Evolutionary conservation across 1,140 invertebrate species (phyloP).

Genomic region (Drosophila bocqueti): DNA sequence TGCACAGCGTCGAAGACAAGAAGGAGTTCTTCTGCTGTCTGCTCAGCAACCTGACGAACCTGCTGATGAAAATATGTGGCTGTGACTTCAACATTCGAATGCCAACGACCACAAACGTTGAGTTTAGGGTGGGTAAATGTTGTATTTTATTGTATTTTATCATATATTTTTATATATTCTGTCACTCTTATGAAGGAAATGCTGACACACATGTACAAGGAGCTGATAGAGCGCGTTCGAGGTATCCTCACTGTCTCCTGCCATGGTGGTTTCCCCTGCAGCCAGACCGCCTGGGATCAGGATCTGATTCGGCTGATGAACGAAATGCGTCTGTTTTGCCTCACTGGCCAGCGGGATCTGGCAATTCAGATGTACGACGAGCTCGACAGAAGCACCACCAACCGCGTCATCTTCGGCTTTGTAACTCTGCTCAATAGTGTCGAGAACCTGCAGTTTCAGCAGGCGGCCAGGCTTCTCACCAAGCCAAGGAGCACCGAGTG

Average conservation of each 20-base stretch:
- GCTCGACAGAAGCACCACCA: constrained; percentile 19
- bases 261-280: constrained; percentile 19
- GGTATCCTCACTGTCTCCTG: constrained; percentile 20
- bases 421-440: constrained; percentile 53
- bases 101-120: constrained; percentile 60
- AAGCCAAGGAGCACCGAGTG: constrained; percentile 21
- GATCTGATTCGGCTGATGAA: constrained; percentile 27
- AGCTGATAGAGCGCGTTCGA: constrained; percentile 60
- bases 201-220: constrained; percentile 69
- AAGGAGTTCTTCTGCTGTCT: constrained; percentile 61
- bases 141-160: too few species aligned
- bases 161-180: too few species aligned
- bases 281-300: constrained; percentile 1
- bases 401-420: constrained; percentile 38
- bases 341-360: constrained; percentile 34
- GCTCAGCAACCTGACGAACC: constrained; percentile 52
- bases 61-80: constrained; percentile 63
- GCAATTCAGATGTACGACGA: constrained; percentile 56
- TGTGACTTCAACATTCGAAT: constrained; percentile 66
- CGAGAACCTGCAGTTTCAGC: constrained; percentile 45
- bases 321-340: constrained; percentile 44
- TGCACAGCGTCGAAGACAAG: constrained; percentile 23
- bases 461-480: constrained; percentile 21
- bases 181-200: constrained; percentile 46
- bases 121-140: constrained; percentile 58